These are phyloP conservation scores for Polyommatus icarus DNA, from an alignment of 2,888 invertebrate species.

Conservation along the genomic window DNA sequence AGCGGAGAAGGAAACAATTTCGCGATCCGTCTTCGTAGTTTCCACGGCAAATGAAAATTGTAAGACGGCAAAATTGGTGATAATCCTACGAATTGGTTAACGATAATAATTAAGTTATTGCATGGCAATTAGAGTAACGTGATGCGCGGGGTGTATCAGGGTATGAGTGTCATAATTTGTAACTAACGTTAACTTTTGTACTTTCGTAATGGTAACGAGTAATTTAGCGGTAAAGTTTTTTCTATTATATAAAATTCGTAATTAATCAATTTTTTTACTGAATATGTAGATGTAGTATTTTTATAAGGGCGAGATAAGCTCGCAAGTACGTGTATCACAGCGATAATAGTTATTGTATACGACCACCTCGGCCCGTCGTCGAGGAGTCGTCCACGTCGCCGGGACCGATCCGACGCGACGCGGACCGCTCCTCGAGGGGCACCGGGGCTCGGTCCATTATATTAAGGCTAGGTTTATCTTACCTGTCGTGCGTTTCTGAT, in stretches of 20 bases:
- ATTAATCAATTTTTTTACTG: slow-evolving; percentile 74
- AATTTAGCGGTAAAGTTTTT: slow-evolving; percentile 72
- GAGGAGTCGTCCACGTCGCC: slow-evolving; percentile 55
- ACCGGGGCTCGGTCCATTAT: slow-evolving; percentile 55
- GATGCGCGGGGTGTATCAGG: slow-evolving; percentile 80
- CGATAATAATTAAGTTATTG: slow-evolving; percentile 74
- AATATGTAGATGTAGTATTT: slow-evolving; percentile 75
- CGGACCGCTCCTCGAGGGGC: slow-evolving; percentile 59
- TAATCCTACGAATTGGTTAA: slow-evolving; percentile 77
- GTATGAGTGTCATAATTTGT: slow-evolving; percentile 80
- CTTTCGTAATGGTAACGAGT: slow-evolving; percentile 73
- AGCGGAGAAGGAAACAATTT: slow-evolving; percentile 22
- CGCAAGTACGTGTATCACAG: slow-evolving; percentile 75
- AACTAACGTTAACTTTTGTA: slow-evolving; percentile 73
- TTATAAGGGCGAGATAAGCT: slow-evolving; percentile 69
- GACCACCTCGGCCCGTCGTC: slow-evolving; percentile 56
- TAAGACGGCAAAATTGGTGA: slow-evolving; percentile 55
- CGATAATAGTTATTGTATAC: slow-evolving; percentile 75
- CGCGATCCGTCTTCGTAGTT: slow-evolving; percentile 33
- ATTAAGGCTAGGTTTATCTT: slow-evolving; percentile 62
- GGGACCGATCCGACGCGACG: slow-evolving; percentile 38
- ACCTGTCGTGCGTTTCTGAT: slow-evolving; percentile 62
- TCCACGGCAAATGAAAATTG: slow-evolving; percentile 30
- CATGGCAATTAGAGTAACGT: slow-evolving; percentile 74
- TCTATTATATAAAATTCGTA: slow-evolving; percentile 70